Base-by-base conservation (phyloP, 2,797 vertebrate genomes). In the Mormyrops boulengeri region DNA sequence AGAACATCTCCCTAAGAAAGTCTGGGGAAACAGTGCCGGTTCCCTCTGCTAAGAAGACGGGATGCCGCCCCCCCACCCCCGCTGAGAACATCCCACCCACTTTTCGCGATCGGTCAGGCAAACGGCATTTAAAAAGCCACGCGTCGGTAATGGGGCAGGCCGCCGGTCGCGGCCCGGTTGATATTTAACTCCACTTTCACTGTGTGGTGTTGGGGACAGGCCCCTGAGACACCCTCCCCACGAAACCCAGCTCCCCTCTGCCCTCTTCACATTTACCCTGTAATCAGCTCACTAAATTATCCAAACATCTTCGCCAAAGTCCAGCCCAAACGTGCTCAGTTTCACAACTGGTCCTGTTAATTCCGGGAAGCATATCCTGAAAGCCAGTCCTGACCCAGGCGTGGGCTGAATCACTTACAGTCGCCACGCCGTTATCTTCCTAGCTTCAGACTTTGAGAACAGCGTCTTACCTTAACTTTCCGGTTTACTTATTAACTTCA, bases 121-220 rank as follows among this genome's bases (percentile, higher is more conserved):
- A 91, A 88, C 89, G 12, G 88, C 89, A 89, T 89, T 90, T 87
- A 69, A 89, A 88, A 87, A 89, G 30, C 34, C 90, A 88, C 57
- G 57, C 47, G 80, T 19, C 89, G 89, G 89, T 89, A 91, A 89
- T 88, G 89, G 50, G 55, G 69, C 57, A 9, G 85, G 77, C 38
- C 30, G 87, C 69, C 60, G 66, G 85, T 44, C 22, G 30, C 14
- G 30, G 3, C 26, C 34, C 77, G 50, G 90, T 91, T 92, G 91
- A 92, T 91, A 80, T 92, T 92, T 92, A 92, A 91, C 90, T 89
- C 26, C 87, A 91, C 91, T 87, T 90, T 91, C 84, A 88, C 41
- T 90, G 91, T 90, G 91, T 90, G 90, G 73, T 60, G 88, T 91
- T 88, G 90, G 26, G 66, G 57, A 88, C 30, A 85, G 34, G 87